Evolutionary conservation across 2,797 vertebrate genomes (phyloP).

Genomic region (Phylloscopus collybita): DNA sequence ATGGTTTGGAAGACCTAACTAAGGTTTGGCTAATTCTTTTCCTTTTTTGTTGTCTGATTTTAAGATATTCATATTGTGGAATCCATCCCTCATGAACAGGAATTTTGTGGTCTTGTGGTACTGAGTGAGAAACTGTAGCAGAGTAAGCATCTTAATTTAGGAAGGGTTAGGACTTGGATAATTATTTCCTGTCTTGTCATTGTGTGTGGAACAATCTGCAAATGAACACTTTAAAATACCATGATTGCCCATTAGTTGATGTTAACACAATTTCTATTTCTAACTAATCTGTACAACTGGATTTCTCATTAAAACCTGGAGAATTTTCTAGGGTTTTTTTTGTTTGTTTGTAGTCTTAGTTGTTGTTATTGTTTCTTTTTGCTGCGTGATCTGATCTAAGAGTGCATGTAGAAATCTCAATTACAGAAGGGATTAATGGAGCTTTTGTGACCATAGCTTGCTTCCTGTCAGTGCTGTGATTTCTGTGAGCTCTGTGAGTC

Average conservation of each 20-base stretch:
- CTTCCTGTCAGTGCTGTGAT: background rate
- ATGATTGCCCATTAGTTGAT: background rate
- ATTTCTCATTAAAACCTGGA: background rate
- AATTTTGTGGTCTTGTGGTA: background rate
- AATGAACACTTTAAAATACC: background rate
- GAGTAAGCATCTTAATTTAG: background rate
- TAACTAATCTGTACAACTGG: background rate
- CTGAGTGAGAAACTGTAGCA: background rate
- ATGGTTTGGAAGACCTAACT: background rate
- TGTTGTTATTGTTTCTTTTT: background rate
- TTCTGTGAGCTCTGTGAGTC: background rate
- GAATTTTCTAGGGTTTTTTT: background rate
- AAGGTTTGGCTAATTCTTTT: background rate
- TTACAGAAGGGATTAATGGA: background rate
- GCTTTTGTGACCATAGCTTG: background rate
- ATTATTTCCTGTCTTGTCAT: background rate
- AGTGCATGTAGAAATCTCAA: background rate
- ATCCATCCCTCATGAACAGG: background rate
- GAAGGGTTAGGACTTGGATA: background rate
- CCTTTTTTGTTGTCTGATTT: background rate
- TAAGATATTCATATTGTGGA: background rate
- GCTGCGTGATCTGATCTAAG: background rate
- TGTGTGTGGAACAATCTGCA: background rate
- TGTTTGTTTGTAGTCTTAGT: background rate
- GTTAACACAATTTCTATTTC: background rate